Base-by-base conservation (phyloP, 2,113 vertebrate species). In the Stomatorhinus ivindoensis region DNA sequence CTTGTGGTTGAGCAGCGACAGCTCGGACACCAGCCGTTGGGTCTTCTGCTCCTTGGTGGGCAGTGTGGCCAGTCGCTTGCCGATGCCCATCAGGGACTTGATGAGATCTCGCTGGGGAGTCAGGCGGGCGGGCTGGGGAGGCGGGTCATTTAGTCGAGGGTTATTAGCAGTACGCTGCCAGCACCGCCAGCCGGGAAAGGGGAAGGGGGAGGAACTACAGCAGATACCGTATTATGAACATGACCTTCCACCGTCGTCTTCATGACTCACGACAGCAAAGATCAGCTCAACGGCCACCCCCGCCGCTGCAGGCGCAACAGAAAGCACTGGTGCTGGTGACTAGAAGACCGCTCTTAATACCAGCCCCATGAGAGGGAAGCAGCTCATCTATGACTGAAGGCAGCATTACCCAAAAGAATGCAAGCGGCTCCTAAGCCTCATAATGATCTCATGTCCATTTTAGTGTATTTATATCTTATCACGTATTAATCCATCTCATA, bases 1-100 rank as follows among this genome's bases (percentile, higher is more conserved):
- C 50, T 98, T 99, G 95, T 98, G 98, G 95, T 97, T 99, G 58
- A 99, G 97, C 93, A 99, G 95, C 0, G 98, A 99, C 15, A 99
- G 97, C 93, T 99, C 98, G 0, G 97, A 98, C 90, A 98, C 96
- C 7, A 99, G 95, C 0, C 98, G 93, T 91, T 97, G 97, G 0
- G 98, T 99, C 93, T 99, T 99, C 96, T 99, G 97, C 93, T 99
- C 98, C 91, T 99, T 99, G 93, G 98, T 99, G n/a, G 97, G 97
- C 90, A 99, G 94, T 0, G 97, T 98, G 87, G 97, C 97, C 92
- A 99, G 91, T 1, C 98, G 97, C 93, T 98, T 98, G 87, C 98
- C 98, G 2, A 99, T 99, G 2, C 97, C 96, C 94, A 99, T 96
- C 91, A 99, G 95, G 0, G 98, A 98, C 91, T 98, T 98, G 90